Percentiles rank a stretch among this genome's conserved stretches.
These are phyloP conservation scores for Armadillidium nasatum DNA, from an alignment of 1,140 invertebrate species.

Conservation along the genomic window DNA sequence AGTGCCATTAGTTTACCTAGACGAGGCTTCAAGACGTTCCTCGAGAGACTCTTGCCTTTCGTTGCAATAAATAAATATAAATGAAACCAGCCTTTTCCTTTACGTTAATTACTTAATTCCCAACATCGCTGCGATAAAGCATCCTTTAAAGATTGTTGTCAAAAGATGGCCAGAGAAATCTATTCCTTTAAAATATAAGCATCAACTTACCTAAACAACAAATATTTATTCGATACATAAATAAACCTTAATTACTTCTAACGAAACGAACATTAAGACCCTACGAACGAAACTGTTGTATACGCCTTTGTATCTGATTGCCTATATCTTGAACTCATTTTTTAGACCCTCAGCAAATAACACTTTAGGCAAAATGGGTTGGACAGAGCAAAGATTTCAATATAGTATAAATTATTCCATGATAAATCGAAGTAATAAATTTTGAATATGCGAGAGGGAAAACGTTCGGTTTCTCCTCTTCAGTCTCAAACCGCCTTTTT, in stretches of 20 bases:
- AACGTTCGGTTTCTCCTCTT: constrained; percentile 16
- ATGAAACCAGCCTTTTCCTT: constrained; percentile 20
- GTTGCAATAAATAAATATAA: constrained; percentile 10
- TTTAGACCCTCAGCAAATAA: constrained; percentile 26
- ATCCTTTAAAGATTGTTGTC: constrained; percentile 6
- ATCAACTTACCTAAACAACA: too few species aligned
- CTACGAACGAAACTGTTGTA: not conserved
- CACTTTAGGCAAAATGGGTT: constrained; percentile 31
- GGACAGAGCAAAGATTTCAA: constrained; percentile 27
- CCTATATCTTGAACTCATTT: constrained; percentile 17
- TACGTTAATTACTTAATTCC: constrained; percentile 38
- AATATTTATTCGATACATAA: not conserved
- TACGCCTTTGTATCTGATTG: not conserved
- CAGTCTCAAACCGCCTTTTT: not conserved
- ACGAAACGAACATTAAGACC: not conserved
- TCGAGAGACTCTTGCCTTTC: not conserved
- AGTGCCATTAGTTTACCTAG: constrained; percentile 4
- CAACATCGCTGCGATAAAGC: constrained; percentile 36
- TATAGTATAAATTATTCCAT: constrained; percentile 36
- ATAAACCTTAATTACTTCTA: not conserved
- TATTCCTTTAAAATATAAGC: not conserved
- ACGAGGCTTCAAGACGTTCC: not conserved
- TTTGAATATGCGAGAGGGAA: not conserved
- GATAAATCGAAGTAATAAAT: constrained; percentile 32
- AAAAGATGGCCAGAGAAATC: not conserved